Base-by-base conservation (phyloP, 2,113 vertebrate species). In the Rhagologus leucostigma region DNA sequence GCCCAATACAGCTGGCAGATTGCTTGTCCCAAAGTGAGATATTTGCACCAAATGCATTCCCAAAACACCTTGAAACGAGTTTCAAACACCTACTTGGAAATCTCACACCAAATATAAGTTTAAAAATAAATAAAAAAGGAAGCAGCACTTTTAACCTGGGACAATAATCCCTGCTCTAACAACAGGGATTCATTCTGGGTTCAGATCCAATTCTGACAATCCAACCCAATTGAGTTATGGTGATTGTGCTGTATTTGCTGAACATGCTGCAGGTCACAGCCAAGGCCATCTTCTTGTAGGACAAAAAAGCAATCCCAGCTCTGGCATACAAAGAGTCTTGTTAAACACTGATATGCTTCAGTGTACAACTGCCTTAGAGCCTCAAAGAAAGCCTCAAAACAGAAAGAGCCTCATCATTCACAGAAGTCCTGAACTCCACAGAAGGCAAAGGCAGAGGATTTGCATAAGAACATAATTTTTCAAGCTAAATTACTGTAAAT, bases 171-270 rank as follows among this genome's bases (percentile, higher is more conserved):
- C 74, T 50, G 67, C 67, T 53, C 71, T 63, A 53, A 71, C 32
- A 63, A 50, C 32, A 53, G n/a, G 29, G 44, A 59, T 30, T 67
- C n/a, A 19, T 64, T 68, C 53, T 3, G 9, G 50, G 16, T 78
- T 84, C 74, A 71, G 50, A 92, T 33, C 62, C 56, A 81, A 20
- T 70, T 77, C 84, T 42, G 73, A 76, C 80, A 76, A 76, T 47
- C 75, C 77, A n/a, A 19, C 52, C 27, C 41, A 64, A 47, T 2
- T n/a, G 11, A 42, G 21, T 59, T 83, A 27, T 11, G 26, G 69
- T 3, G 27, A 24, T 27, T 63, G 53, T 37, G 27, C 80, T 85
- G 39, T 39, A 55, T 57, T 57, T 79, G 74, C 89, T 76, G 41
- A 32, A 53, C 32, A 49, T 15, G 26, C 59, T 35, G 47, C 49